Evolutionary conservation across 2,888 invertebrate genomes (phyloP), one percentile per base, ranked within the genome.

Genomic region (Hydroisotoma schaefferi): DNA sequence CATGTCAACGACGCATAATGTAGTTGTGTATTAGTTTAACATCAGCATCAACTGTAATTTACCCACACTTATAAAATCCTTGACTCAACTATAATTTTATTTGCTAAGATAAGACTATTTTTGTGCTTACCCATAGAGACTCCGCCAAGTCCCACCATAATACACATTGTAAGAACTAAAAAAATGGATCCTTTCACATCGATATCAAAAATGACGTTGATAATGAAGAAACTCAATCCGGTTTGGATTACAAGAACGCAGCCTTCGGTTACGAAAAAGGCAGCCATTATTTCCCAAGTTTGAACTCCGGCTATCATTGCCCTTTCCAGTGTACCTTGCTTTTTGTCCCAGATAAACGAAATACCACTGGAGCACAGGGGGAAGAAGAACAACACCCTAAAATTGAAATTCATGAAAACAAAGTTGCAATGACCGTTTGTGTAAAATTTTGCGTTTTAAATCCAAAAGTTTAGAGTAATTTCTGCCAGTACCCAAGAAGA

Each of bases 171-270:
- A 1, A 61, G 38, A 15, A 53, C 55, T 15, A 61, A 38, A 6
- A 55, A 20, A 46, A 61, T 38, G 1, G 59, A 56, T 25, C 68
- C 68, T 38, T 51, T 44, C 8, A 68, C 53, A 33, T 57, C 15
- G 20, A 68, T 65, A 28, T 57, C 47, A 40, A 68, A 68, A 3
- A 63, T 48, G 15, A 57, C 55, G 4, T 58, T 63, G n/a, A 65
- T 33, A 15, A 68, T 65, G 43, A 61, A 51, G 2, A 68, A 40
- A 20, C 61, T 58, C 18, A 68, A 38, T 38, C 52, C 55, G 10
- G 59, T 60, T 55, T 68, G 68, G 2, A 61, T 43, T 28, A 65
- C 46, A 2, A 68, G 55, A 29, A 65, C 57, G 6, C 58, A 15
- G 1, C 57, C 55, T 2, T 65, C 63, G 22, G 68, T 65, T 1